phyloP scores from a whole-genome alignment of 1,140 invertebrate genomes.

The Ericerus pela region DNA sequence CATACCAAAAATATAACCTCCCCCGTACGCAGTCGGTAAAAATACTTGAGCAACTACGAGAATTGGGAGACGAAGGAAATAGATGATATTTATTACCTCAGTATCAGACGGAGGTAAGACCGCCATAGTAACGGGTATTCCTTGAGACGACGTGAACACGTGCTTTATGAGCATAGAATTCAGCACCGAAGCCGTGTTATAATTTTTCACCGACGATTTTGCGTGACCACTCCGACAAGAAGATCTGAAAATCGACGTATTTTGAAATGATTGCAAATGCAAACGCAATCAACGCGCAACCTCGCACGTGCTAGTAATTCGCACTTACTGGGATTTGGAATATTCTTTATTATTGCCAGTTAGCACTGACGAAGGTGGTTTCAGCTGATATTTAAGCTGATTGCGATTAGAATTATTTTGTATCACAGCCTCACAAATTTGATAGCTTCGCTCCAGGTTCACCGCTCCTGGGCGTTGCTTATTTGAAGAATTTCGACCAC shows the following conservation, averaged over 20 bases:
- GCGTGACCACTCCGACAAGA: background rate
- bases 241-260: background rate
- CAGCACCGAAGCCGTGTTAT: no score
- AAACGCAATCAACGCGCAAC: no score
- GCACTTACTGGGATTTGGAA: background rate
- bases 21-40: no score
- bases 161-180: conserved; percentile 41
- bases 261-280: no score
- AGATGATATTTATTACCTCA: conserved; percentile 20
- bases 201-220: background rate
- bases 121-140: conserved; percentile 39
- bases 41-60: no score
- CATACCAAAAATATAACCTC: no score
- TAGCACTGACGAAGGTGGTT: conserved; percentile 62
- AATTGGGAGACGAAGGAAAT: no score
- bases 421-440: conserved; percentile 89
- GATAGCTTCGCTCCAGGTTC: conserved; percentile 82
- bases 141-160: conserved; percentile 37
- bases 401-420: conserved; percentile 80
- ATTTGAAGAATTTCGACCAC: no score
- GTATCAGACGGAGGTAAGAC: conserved; percentile 34
- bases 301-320: background rate
- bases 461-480: conserved; percentile 73
- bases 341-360: conserved; percentile 28
- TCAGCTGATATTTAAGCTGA: conserved; percentile 64